Conservation (phyloP, 2,113 vertebrate genomes). For the Phrynosoma blainvillii region DNA sequence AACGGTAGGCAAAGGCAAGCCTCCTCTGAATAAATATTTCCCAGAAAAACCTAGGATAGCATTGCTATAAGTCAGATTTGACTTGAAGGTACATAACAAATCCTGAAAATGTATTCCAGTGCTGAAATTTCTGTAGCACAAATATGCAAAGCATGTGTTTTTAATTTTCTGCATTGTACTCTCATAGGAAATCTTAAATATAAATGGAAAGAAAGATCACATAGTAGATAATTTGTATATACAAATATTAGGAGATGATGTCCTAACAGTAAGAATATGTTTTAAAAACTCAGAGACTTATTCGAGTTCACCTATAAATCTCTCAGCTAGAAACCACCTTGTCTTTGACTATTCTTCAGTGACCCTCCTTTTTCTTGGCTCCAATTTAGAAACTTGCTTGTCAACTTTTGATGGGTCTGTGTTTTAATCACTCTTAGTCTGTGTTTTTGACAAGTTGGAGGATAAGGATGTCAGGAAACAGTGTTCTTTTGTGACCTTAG, state of each 20-base stretch:
- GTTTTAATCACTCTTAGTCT: constrained; percentile 36
- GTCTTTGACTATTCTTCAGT: constrained; percentile 5
- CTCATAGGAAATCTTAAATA: constrained; percentile 9
- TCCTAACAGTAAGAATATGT: neutral
- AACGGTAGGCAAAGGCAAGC: no score
- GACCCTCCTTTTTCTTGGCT: constrained; percentile 44
- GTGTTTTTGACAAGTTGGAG: constrained; percentile 34
- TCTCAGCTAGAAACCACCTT: neutral
- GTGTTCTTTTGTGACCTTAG: constrained; percentile 27
- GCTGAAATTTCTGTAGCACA: constrained; percentile 9
- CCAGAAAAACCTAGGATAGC: no score
- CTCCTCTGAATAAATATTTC: no score
- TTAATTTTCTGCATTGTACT: neutral
- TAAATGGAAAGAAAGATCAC: constrained; percentile 6
- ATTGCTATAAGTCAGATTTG: no score
- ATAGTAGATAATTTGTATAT: neutral
- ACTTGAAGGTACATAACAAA: no score
- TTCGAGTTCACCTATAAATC: constrained; percentile 34
- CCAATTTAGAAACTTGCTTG: constrained; percentile 29
- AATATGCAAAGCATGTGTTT: neutral
- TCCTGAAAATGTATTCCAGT: neutral
- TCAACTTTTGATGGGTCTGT: constrained; percentile 50
- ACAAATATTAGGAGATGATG: no score
- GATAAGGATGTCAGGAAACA: constrained; percentile 30
- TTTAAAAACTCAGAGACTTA: constrained; percentile 23